Base-by-base conservation (phyloP, 2,113 vertebrate genomes). In the Bubo blakistoni region DNA sequence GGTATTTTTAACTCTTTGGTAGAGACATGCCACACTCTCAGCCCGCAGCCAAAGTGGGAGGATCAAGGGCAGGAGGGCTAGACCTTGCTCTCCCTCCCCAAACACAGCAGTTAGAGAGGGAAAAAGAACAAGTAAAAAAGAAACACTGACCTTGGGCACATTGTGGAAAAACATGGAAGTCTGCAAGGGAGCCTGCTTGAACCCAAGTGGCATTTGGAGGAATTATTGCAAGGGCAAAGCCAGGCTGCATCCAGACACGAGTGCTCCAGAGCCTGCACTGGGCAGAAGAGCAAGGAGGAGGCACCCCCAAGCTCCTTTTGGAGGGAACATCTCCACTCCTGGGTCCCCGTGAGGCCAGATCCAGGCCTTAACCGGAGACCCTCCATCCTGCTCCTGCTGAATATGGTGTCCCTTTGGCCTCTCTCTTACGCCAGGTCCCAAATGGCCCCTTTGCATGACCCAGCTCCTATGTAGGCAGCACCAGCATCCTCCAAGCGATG, bases 1-100 rank as follows among this genome's bases (percentile, higher is more conserved):
- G 61, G n/a, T 7, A 40, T 93, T 89, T 67, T 95, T 96, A 93
- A 94, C 87, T 83, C 81, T 66, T 85, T 67, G 65, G 22, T 91
- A 81, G 85, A 62, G 90, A 20, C 7, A 1, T 3, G 6, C 51
- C 3, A 2, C 0, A 0, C 18, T 36, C 18, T 59, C 54, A 59
- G 52, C 42, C n/a, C 2, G 3, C 21, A 36, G 73, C 36, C 8
- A 2, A 65, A 92, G 44, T 0, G 1, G 40, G 36, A 69, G 36
- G 47, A 71, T 34, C 0, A 0, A 91, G 46, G 44, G 13, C 40
- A 46, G 46, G 61, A 81, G 24, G 13, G 10, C 9, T 2, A 2
- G 57, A 38, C 26, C 19, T 24, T 72, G 27, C 30, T 82, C 19
- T 81, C 22, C 51, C 20, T 83, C 30, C 27, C 8, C 59, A 83